Conservation (phyloP, 2,888 invertebrate species). For the Sturmia bella region DNA sequence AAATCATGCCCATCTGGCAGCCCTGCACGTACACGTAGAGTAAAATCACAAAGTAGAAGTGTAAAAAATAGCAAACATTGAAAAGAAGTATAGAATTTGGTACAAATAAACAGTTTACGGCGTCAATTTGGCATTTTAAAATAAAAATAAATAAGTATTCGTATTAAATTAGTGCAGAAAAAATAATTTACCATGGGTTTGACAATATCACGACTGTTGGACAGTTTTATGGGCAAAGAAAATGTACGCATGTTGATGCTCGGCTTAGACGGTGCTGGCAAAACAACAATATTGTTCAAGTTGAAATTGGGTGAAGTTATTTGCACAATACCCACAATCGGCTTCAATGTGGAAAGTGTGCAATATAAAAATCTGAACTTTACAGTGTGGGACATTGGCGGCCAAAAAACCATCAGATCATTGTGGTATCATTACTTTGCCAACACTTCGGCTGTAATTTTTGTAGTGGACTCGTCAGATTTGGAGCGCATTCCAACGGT, state of each 20-base stretch:
- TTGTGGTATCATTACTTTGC: slow-evolving; percentile 77
- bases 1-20: too few species aligned
- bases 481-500: slow-evolving; percentile 73
- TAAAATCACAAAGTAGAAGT: too few species aligned
- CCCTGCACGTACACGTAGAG: too few species aligned
- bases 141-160: slow-evolving; percentile 7
- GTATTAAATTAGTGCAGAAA: slow-evolving; percentile 16
- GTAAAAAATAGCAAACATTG: too few species aligned
- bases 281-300: slow-evolving; percentile 77
- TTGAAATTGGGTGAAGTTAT: slow-evolving; percentile 76
- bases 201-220: slow-evolving; percentile 73
- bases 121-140: neutral
- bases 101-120: neutral
- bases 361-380: slow-evolving; percentile 77
- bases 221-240: slow-evolving; percentile 73
- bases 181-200: slow-evolving; percentile 72
- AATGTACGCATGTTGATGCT: slow-evolving; percentile 77
- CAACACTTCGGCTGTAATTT: slow-evolving; percentile 75
- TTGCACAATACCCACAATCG: slow-evolving; percentile 77
- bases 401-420: slow-evolving; percentile 75
- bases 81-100: too few species aligned
- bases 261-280: slow-evolving; percentile 78
- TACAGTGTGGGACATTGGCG: slow-evolving; percentile 79
- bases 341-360: slow-evolving; percentile 78
- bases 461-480: slow-evolving; percentile 77